A percentile compares a stretch with the other conserved stretches of the same genome.
Evolutionary conservation across 1,140 invertebrate species (phyloP).

Genomic region (Vanessa atalanta): DNA sequence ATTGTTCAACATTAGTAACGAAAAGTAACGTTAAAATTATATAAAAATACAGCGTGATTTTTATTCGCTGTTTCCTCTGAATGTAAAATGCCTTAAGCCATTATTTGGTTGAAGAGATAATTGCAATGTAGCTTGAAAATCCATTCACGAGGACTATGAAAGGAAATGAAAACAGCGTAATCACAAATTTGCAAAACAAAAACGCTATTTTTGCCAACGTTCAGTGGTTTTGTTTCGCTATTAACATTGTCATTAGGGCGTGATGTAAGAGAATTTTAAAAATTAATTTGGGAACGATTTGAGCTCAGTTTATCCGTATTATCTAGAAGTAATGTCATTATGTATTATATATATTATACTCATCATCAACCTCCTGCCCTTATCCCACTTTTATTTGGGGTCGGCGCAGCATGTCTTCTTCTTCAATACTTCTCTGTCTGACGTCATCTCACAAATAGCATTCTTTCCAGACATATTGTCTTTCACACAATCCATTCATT

Average conservation of each 20-base stretch:
- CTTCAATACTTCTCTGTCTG: too few species aligned
- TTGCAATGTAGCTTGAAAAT: slow-evolving; percentile 36
- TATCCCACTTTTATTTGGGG: too few species aligned
- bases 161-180: slow-evolving; percentile 28
- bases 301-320: too few species aligned
- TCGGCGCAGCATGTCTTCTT: too few species aligned
- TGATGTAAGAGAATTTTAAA: not conserved
- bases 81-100: slow-evolving; percentile 13
- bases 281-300: not conserved
- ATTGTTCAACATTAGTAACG: too few species aligned
- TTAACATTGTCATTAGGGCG: not conserved
- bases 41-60: not conserved
- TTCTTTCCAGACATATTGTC: too few species aligned
- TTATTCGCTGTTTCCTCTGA: not conserved
- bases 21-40: too few species aligned
- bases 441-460: too few species aligned
- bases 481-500: too few species aligned
- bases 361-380: too few species aligned
- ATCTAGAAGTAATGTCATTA: too few species aligned
- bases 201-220: not conserved
- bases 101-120: slow-evolving; percentile 39
- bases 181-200: slow-evolving; percentile 9
- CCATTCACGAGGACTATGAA: slow-evolving; percentile 29
- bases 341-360: too few species aligned
- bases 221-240: not conserved